Evolutionary conservation across 2,888 invertebrate genomes (phyloP).

Genomic region (Brachyptera risi): DNA sequence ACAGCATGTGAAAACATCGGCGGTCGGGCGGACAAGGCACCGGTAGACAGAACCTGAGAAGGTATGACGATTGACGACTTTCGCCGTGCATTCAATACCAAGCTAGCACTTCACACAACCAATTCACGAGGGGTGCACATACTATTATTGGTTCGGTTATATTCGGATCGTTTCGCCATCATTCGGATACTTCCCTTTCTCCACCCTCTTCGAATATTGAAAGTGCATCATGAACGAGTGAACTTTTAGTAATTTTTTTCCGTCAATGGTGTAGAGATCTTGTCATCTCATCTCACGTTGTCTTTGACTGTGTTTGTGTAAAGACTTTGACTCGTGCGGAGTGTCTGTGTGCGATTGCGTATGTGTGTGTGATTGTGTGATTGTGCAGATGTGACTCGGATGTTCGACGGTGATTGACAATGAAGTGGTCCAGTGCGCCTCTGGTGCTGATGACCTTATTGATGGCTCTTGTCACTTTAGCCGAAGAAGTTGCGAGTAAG

Average conservation of each 20-base stretch:
- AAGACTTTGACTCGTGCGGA: too few relatives aligned
- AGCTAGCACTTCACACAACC: neutral
- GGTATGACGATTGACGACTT: conserved; percentile 20
- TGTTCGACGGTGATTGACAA: conserved; percentile 26
- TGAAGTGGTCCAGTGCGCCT: conserved; percentile 36
- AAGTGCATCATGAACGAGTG: conserved; percentile 4
- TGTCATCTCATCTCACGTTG: neutral
- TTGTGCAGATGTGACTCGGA: conserved; percentile 21
- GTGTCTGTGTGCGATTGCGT: neutral
- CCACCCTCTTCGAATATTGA: neutral
- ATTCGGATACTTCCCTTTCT: conserved; percentile 6
- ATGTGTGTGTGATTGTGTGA: conserved; percentile 1
- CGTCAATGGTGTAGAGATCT: neutral
- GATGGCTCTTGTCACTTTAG: conserved; percentile 50
- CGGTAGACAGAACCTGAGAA: neutral
- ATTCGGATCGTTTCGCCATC: conserved; percentile 22
- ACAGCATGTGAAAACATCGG: neutral
- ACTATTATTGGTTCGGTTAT: conserved; percentile 18
- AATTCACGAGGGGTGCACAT: conserved; percentile 23
- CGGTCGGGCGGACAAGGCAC: neutral
- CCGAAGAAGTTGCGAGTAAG: conserved; percentile 41
- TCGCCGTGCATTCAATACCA: conserved; percentile 16
- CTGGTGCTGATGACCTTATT: conserved; percentile 47
- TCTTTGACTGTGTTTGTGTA: neutral
- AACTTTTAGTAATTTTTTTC: conserved; percentile 9